Base-by-base conservation (phyloP, 2,888 invertebrate species). In the Cybosia mesomella region DNA sequence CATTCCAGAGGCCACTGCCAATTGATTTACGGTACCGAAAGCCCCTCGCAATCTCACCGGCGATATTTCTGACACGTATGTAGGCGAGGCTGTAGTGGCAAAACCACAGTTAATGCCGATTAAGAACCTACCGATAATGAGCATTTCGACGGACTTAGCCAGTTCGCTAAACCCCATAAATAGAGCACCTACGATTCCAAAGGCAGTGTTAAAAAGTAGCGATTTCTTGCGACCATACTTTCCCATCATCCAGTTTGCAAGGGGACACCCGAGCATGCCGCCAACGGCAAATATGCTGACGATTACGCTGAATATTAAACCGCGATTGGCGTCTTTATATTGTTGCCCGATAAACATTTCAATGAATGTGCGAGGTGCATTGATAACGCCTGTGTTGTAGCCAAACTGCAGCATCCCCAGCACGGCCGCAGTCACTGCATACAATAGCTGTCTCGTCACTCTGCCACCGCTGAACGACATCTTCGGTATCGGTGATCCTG, bases 261-360 rank as follows among this genome's bases (percentile, higher is more conserved):
- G 91, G 55, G 97, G 96, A 66, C 97, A 97, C 32, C 97, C 97
- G 55, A 97, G 92, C 97, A 97, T 97, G 39, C 97, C 98, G 24
- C 97, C 97, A 59, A 97, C 95, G 62, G 97, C 97, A 87, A 97
- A 97, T 77, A 97, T 96, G 76, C 97, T 96, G 66, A 97, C 97
- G 36, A 97, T 96, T 70, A 97, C 89, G 66, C 96, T 95, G 89
- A 96, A 96, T 70, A 97, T 86, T 54, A 96, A 86, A 70, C 94
- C 92, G 39, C 95, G 91, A 60, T 89, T 86, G 70, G 95, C 92
- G 9, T 49, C n/a, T 55, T 91, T 86, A 83, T 96, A 96, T 82
- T 96, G 95, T 57, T 95, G 94, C 32, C 86, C 89, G 87, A 97
- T 96, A 89, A 96, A 97, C 77, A 92, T 92, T 87, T 96, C 96